Base-by-base conservation (phyloP, 2,888 invertebrate genomes). In the Abscondita cerata region DNA sequence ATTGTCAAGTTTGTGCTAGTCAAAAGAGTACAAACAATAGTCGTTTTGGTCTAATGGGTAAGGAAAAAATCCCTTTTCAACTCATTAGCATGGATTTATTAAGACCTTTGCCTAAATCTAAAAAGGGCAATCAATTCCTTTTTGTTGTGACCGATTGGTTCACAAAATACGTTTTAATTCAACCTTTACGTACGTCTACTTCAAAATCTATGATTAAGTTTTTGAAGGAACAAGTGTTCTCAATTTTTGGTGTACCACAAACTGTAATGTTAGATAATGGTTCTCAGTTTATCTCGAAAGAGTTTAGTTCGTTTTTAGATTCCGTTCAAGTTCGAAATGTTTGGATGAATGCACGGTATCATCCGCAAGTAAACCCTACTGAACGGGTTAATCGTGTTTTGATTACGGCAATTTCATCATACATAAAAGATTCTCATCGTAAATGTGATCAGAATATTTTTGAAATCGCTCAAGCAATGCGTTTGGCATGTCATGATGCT, bases 81-180 rank as follows among this genome's bases (percentile, higher is more conserved):
- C 11, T 51, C 1, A 6, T 51, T 16, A 34, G 31, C 1, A 1
- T 38, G 1, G 52, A 52, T 12, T 13, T 52, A 1, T 18, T 54
- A 11, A 50, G 62, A 4, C 62, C 62, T 0, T 41, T 62, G 4
- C 62, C 62, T 0, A 13, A 41, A 0, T 52, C 54, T 1, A 34
- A 44, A 20, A 34, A 20, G 1, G n/a, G n/a, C n/a, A 33, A 59
- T 13, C 34, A 25, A 13, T 56, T 40, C 25, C 25, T 64, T 9
- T 15, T 59, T 9, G 53, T 59, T 1, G 48, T 60, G 1, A 38
- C 20, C 0, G 64, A 64, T 34, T 50, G 20, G 5, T 60, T 64
- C 34, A 50, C 36, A 0, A 63, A 59, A 51, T 63, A 31, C 41
- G 31, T 41, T n/a, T n/a, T 51, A 11, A n/a, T 59, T 2, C 46